Evolutionary conservation across 2,113 vertebrate genomes (phyloP), one percentile per base, ranked within the genome.

Genomic region (Eulemur macaco): DNA sequence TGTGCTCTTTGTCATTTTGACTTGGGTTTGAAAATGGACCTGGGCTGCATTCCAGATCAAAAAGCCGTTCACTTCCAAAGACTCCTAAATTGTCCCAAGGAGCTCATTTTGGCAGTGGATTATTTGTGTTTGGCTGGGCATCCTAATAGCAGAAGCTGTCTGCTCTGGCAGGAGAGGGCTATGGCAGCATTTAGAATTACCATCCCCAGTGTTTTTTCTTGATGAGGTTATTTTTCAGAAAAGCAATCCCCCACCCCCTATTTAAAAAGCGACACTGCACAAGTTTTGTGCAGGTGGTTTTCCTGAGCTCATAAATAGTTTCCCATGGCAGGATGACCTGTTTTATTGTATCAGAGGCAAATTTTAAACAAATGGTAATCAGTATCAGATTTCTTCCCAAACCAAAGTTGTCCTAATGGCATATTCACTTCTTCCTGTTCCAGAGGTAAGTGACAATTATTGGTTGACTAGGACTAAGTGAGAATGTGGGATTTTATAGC

Each of bases 11-110:
- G 98, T 99, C 98, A 98, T 98, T 98, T 98, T 98, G 98, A 98
- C 98, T 98, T 98, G 98, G 97, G 97, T 98, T 98, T 98, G 98
- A 98, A 98, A 97, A 98, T 98, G 97, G 97, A 97, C 98, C 96
- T 98, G 98, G 98, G 98, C 98, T 98, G 96, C 92, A 74, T 98
- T 99, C 99, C 99, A 99, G 96, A 98, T 98, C 98, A 98, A 97
- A 98, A 98, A 97, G 97, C 98, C 97, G 15, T 98, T 98, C 98
- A 98, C 97, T 98, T 98, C 98, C 99, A 99, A 86, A 98, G 97
- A 95, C 96, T 98, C 96, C 98, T 98, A 98, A 98, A 98, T 97
- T 39, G 98, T 98, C 99, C 98, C 99, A 98, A 98, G 98, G 98
- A 99, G 95, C 97, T 98, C 98, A 98, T 99, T 98, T 97, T 98